These are phyloP conservation scores for Burhinus bistriatus DNA, from an alignment of 2,113 vertebrate genomes.

Conservation along the genomic window DNA sequence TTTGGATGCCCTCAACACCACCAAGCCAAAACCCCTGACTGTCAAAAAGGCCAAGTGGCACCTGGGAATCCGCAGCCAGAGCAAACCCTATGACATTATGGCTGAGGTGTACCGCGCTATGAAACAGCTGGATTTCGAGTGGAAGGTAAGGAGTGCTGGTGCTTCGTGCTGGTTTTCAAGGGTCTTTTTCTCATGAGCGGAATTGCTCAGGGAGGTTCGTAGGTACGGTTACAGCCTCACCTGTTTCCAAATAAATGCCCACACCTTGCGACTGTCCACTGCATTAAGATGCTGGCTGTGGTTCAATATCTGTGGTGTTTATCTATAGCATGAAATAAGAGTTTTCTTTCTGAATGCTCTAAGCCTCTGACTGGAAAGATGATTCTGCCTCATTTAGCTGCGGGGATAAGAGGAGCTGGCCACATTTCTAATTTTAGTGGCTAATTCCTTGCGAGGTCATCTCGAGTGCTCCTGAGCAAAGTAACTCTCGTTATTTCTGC, in stretches of 20 bases:
- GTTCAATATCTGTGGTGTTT: background rate
- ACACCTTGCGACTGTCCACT: background rate
- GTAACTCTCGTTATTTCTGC: background rate
- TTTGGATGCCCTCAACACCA: conserved; percentile 96
- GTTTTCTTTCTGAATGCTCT: background rate
- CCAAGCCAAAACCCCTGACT: conserved; percentile 90
- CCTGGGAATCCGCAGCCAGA: conserved; percentile 97
- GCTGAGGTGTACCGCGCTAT: conserved; percentile 97
- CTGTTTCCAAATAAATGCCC: background rate
- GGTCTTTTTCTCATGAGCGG: background rate
- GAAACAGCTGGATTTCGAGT: conserved; percentile 93
- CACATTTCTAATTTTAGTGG: conserved; percentile 41
- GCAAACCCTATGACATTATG: conserved; percentile 96
- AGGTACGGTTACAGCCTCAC: background rate
- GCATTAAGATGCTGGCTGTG: background rate
- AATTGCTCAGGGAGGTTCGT: background rate
- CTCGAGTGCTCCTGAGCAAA: background rate
- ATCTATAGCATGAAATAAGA: background rate
- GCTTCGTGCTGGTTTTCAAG: background rate
- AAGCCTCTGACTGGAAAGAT: background rate
- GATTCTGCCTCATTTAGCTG: background rate
- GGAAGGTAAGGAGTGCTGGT: conserved; percentile 85
- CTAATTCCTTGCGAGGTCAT: conserved; percentile 21
- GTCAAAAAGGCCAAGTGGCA: conserved; percentile 99
- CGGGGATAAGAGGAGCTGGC: background rate